Base-by-base conservation (phyloP, 2,797 vertebrate species). In the Prionace glauca region DNA sequence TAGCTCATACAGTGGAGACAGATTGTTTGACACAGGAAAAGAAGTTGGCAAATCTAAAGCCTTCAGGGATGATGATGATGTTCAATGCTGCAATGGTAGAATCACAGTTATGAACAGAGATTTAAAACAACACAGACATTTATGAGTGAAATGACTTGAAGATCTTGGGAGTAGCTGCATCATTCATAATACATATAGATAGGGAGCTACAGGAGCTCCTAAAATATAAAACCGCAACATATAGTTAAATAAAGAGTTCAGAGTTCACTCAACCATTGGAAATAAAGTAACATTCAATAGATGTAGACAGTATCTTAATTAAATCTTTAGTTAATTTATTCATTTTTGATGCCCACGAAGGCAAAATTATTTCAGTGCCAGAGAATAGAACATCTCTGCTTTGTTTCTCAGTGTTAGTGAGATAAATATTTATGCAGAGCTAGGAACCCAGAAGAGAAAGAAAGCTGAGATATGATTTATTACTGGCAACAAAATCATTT, bases 1-100 rank as follows among this genome's bases (percentile, higher is more conserved):
- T 97, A 81, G 96, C 97, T 97, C 97, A 97, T 97, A 97, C 97
- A 97, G 97, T 97, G 97, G 96, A 97, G 97, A 97, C 97, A 97
- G 96, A 97, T 97, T 96, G 97, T 97, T 96, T 96, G 96, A 96
- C 96, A 96, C 95, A 96, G 32, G 96, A 96, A 69, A 95, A 96
- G 96, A 96, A 96, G 5, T 72, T 97, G 97, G 96, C 96, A 97
- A 96, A 56, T 94, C 93, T n/a, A 94, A 94, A 56, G 32, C 24
- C 50, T 65, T 91, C 88, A 65, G 88, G 56, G 60, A n/a, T 32
- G 16, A 45, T 32, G 41, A 94, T 72, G 93, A 72, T 77, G 69
- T 74, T 72, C 45, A 32, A 45, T 18, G 14, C 72, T 26, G 41
- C 45, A 74, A 72, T 32, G 11, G 41, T 71, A 50, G 41, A 14